phyloP scores from a whole-genome alignment of 2,797 vertebrate species.

The Okamejei kenojei region DNA sequence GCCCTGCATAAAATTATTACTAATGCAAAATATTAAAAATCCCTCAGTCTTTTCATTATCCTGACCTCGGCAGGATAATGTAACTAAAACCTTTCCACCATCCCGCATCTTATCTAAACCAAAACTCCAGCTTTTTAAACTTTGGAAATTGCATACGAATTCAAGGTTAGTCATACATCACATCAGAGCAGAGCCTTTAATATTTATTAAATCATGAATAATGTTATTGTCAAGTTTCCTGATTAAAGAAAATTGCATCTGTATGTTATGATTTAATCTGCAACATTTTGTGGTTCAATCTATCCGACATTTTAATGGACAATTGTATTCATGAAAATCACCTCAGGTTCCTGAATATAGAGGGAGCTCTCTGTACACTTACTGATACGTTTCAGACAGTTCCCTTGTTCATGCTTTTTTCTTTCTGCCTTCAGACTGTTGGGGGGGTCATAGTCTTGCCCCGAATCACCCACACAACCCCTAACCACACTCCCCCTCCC shows the following conservation, averaged over 20 bases:
- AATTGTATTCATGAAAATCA: neutral
- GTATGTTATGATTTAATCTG: conserved; percentile 32
- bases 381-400: conserved; percentile 7
- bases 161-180: neutral
- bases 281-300: conserved; percentile 28
- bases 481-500: neutral
- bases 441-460: neutral
- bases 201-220: conserved; percentile 38
- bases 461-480: too few relatives aligned
- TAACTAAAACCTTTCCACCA: neutral
- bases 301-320: conserved; percentile 14
- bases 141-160: conserved; percentile 33
- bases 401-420: neutral
- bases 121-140: neutral
- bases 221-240: conserved; percentile 26
- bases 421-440: neutral
- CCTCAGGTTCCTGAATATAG: conserved; percentile 18
- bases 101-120: conserved; percentile 20
- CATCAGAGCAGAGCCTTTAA: neutral
- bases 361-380: conserved; percentile 30
- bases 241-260: conserved; percentile 36
- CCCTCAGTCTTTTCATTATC: neutral
- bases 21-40: neutral
- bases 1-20: neutral
- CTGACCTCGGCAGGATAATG: neutral